phyloP scores from a whole-genome alignment of 2,797 vertebrate species.

The Gymnoscopelus microlampas region DNA sequence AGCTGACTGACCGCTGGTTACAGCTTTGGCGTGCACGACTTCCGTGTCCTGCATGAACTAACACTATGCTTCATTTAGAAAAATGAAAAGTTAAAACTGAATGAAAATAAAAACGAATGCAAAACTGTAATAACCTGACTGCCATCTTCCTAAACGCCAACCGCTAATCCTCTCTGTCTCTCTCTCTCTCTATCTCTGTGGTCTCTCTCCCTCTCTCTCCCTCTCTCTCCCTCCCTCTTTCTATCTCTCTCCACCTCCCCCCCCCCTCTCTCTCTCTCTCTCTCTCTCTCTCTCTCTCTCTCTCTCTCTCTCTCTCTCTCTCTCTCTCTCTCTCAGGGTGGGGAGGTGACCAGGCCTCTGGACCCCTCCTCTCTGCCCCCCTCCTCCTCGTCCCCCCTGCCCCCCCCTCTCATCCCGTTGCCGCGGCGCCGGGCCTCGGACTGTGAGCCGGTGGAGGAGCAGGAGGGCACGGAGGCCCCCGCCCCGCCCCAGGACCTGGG shows the following conservation, averaged over 20 bases:
- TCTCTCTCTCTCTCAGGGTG: slow-evolving; percentile 73
- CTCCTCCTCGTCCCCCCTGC: slow-evolving; percentile 69
- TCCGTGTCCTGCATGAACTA: too few species aligned
- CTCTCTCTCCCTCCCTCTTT: slow-evolving; percentile 10
- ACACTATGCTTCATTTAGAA: too few species aligned
- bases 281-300: slow-evolving; percentile 1
- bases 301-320: slow-evolving; percentile 5
- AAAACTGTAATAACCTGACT: too few species aligned
- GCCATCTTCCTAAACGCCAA: too few species aligned
- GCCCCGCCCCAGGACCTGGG: slow-evolving; percentile 74
- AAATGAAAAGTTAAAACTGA: too few species aligned
- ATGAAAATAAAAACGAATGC: too few species aligned
- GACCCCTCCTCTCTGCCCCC: slow-evolving; percentile 59
- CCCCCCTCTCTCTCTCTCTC: slow-evolving; percentile 5
- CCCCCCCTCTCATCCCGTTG: slow-evolving; percentile 87
- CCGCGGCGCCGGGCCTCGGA: slow-evolving; percentile 75
- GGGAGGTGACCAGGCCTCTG: slow-evolving; percentile 82
- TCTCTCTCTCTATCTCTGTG: background rate
- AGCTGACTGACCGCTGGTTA: too few species aligned
- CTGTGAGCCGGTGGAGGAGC: slow-evolving; percentile 77
- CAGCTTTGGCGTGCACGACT: too few species aligned
- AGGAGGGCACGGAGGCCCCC: slow-evolving; percentile 77
- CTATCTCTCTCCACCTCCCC: slow-evolving; percentile 2
- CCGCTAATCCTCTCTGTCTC: background rate
- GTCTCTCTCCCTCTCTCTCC: background rate